Evolutionary conservation across 2,888 invertebrate genomes (phyloP), one percentile per base, ranked within the genome.

Genomic region (Synanthedon vespiformis): DNA sequence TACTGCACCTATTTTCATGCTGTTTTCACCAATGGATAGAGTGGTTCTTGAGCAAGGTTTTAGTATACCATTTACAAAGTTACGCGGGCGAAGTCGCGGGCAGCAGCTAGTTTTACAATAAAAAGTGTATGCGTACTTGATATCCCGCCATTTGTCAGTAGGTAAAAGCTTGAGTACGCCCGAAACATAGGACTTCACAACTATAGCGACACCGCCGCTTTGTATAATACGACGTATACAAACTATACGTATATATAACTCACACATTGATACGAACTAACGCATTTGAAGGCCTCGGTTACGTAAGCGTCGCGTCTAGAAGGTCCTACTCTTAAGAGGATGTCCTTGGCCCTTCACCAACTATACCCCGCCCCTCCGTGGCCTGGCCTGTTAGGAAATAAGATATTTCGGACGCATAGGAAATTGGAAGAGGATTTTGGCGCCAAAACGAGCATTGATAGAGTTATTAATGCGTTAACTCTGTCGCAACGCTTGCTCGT

Each of bases 221-320:
- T 34, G 34, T 34, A 10, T 34, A 34, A 2, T 34, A 22, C 22
- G 22, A 41, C 51, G 53, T 27, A 47, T 22, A n/a, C n/a, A n/a
- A n/a, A n/a, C n/a, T n/a, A n/a, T n/a, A 22, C 5, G 22, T 22
- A 22, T 22, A 22, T 14, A 5, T 16, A 16, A n/a, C 14, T n/a
- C 44, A 44, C 44, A 44, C 44, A 14, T 14, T 44, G 13, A 52
- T 50, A 53, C 57, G 56, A 59, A 60, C 61, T 54, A 49, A 55
- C 60, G 58, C 60, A 60, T 22, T 53, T 54, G 53, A 53, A 54
- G 56, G 67, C 74, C 74, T 74, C 78, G 74, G 72, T 69, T 80
- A 79, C 74, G 72, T 78, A 80, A 81, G 62, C 74, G 77, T 73
- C 76, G 70, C 77, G 73, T 65, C 75, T 74, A 58, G 66, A 68